A percentile compares a stretch with the other conserved stretches of the same genome.
These are phyloP conservation scores for Crypturellus undulatus DNA, from an alignment of 2,113 vertebrate genomes.

Conservation along the genomic window DNA sequence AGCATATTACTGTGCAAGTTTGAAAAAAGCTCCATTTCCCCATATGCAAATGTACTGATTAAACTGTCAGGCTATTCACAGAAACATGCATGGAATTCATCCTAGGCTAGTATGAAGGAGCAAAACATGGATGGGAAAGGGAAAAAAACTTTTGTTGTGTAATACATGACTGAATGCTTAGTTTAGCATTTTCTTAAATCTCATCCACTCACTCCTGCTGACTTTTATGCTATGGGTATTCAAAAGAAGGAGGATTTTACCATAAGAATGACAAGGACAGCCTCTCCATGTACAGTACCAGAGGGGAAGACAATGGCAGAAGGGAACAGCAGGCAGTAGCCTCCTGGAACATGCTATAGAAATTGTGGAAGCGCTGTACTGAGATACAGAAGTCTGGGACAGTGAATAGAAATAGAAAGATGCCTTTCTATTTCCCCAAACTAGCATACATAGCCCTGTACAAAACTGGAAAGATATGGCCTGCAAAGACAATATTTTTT, in stretches of 20 bases:
- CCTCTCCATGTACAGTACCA: conserved; percentile 52
- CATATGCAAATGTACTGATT: conserved; percentile 70
- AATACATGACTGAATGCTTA: conserved; percentile 63
- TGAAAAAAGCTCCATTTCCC: conserved; percentile 69
- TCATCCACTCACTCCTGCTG: conserved; percentile 47
- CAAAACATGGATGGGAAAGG: conserved; percentile 51
- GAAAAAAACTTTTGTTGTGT: conserved; percentile 65
- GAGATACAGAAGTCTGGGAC: neutral
- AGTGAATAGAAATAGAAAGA: neutral
- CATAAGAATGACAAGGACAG: conserved; percentile 76
- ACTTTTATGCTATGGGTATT: conserved; percentile 67
- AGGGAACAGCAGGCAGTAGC: conserved; percentile 73
- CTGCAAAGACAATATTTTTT: accelerated
- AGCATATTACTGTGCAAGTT: conserved; percentile 65
- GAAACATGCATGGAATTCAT: conserved; percentile 69
- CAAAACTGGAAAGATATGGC: neutral
- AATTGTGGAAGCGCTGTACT: neutral
- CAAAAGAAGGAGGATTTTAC: conserved; percentile 70
- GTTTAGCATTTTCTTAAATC: conserved; percentile 66
- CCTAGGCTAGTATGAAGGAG: conserved; percentile 40
- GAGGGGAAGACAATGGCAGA: conserved; percentile 60
- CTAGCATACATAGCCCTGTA: neutral
- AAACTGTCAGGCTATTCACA: conserved; percentile 68
- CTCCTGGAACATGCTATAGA: conserved; percentile 17
- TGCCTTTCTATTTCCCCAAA: neutral